phyloP scores from a whole-genome alignment of 2,113 vertebrate genomes.

The Odobenus rosmarus region DNA sequence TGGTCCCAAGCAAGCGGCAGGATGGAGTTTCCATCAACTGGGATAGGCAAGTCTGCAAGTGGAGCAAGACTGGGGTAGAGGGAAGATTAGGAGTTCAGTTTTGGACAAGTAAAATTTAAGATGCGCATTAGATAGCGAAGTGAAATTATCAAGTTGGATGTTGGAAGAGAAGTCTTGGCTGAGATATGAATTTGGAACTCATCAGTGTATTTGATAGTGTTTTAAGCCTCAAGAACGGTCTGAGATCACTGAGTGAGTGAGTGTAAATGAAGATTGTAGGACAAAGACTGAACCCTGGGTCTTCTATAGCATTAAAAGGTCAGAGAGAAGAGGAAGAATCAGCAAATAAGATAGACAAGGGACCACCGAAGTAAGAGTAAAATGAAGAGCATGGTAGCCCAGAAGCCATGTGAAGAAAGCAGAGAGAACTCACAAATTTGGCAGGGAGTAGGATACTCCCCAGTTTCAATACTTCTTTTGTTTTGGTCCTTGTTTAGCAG shows the following conservation, averaged over 20 bases:
- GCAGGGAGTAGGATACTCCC: background rate
- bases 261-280: background rate
- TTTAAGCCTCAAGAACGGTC: background rate
- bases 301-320: background rate
- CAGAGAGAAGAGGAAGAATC: background rate
- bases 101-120: background rate
- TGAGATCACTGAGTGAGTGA: background rate
- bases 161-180: background rate
- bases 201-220: background rate
- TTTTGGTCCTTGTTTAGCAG: background rate
- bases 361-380: background rate
- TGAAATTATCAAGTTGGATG: background rate
- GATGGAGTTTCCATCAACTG: background rate
- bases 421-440: background rate
- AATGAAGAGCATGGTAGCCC: background rate
- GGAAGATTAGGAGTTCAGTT: background rate
- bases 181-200: background rate
- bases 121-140: background rate
- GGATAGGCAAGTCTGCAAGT: background rate
- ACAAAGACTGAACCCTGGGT: background rate
- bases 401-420: background rate
- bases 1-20: background rate
- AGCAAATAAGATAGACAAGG: background rate
- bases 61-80: background rate
- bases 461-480: background rate